phyloP scores from a whole-genome alignment of 2,797 vertebrate genomes.

The Hyperoplus immaculatus region DNA sequence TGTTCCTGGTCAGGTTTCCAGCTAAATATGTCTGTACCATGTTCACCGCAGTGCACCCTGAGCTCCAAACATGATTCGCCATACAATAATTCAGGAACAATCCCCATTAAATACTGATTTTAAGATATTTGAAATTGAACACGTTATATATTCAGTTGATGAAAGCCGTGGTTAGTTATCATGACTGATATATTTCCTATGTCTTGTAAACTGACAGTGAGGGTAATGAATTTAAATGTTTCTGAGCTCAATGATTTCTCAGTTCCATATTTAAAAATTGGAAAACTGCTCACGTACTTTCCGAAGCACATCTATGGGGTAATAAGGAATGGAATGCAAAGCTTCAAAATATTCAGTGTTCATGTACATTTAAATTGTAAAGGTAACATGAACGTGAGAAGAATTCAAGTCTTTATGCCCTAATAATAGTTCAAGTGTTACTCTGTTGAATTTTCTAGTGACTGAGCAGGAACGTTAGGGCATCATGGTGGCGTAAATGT shows the following conservation, averaged over 20 bases:
- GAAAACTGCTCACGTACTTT: conserved; percentile 33
- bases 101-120: not conserved
- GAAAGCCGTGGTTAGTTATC: not conserved
- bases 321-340: conserved; percentile 44
- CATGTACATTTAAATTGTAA: conserved; percentile 56
- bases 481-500: conserved; percentile 1
- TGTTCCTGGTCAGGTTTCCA: not conserved
- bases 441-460: conserved; percentile 27
- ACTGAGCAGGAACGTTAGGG: conserved; percentile 10
- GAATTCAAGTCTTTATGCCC: conserved; percentile 33
- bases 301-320: conserved; percentile 20
- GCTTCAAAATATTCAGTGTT: conserved; percentile 21
- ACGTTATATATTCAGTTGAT: not conserved
- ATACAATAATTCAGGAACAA: not conserved
- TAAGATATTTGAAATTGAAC: not conserved
- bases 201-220: conserved; percentile 10
- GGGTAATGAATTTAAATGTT: conserved; percentile 28
- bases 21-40: not conserved
- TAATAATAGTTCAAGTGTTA: conserved; percentile 25
- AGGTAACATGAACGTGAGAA: conserved; percentile 35
- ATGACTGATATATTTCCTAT: conserved; percentile 8
- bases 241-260: conserved; percentile 18
- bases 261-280: conserved; percentile 33
- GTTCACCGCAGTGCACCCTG: not conserved
- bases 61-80: conserved; percentile 12